These are phyloP conservation scores for Saccostrea echinata DNA, from an alignment of 1,140 invertebrate species.

Conservation along the genomic window DNA sequence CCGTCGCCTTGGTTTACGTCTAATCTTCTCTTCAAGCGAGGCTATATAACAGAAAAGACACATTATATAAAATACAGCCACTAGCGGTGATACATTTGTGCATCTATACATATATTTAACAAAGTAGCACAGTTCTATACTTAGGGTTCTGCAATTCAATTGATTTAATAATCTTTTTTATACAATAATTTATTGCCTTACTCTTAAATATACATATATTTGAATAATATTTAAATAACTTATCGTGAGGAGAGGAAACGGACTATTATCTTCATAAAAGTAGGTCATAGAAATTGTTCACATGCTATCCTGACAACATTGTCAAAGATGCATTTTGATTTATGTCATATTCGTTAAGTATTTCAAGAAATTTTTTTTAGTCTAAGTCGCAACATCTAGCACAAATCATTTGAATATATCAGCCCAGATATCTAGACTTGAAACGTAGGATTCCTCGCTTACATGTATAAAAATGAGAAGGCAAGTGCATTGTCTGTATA, in stretches of 20 bases:
- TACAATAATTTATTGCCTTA: conserved; percentile 19
- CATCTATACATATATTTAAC: background rate
- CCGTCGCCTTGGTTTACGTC: conserved; percentile 14
- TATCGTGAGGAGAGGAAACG: conserved; percentile 18
- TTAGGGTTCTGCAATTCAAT: background rate
- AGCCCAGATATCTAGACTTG: background rate
- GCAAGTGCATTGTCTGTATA: too few relatives aligned
- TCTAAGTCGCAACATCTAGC: too few relatives aligned
- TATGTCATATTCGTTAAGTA: background rate
- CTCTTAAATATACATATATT: conserved; percentile 33
- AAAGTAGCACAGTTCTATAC: background rate
- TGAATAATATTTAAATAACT: conserved; percentile 29
- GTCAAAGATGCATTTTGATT: conserved; percentile 31
- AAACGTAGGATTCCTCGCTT: background rate
- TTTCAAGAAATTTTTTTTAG: background rate
- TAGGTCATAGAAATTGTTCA: conserved; percentile 9
- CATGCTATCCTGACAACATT: conserved; percentile 15
- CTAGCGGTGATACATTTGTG: background rate
- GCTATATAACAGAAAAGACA: background rate
- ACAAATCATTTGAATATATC: too few relatives aligned
- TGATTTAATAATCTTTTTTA: background rate
- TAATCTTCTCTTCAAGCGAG: conserved; percentile 1
- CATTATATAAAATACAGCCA: background rate
- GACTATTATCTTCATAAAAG: background rate
- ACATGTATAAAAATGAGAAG: too few relatives aligned